Evolutionary conservation across 2,888 invertebrate genomes (phyloP).

Genomic region (Pelosia muscerda): DNA sequence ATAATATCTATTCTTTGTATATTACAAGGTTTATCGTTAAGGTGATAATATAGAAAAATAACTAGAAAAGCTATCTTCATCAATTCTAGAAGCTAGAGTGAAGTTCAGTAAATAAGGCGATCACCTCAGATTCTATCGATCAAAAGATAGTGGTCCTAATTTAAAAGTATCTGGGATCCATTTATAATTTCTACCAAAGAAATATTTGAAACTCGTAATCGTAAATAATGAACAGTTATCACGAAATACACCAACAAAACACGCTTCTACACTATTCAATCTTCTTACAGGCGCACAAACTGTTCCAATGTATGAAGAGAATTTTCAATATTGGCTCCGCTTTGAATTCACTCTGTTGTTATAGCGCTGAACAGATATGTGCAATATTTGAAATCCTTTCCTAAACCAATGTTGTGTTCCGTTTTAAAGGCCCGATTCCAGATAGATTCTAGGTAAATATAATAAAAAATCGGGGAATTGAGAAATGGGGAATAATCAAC

Average conservation of each 20-base stretch:
- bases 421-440: not conserved
- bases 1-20: no score
- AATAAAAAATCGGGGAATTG: not conserved
- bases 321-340: constrained; percentile 45
- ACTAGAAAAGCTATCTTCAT: no score
- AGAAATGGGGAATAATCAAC: no score
- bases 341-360: constrained; percentile 25
- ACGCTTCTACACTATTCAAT: constrained; percentile 23
- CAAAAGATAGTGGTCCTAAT: no score
- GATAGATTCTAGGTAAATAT: not conserved
- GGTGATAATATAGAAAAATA: no score
- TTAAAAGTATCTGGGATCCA: not conserved
- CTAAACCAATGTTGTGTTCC: constrained; percentile 1
- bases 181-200: not conserved
- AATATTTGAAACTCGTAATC: not conserved
- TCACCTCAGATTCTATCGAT: no score
- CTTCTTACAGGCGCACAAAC: constrained; percentile 29
- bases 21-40: no score
- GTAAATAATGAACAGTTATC: constrained; percentile 14
- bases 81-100: no score
- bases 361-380: constrained; percentile 25
- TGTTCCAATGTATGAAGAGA: constrained; percentile 41
- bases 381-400: constrained; percentile 30
- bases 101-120: no score
- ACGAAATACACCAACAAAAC: constrained; percentile 27